A percentile compares a stretch with the other conserved stretches of the same genome.
These are phyloP conservation scores for Chaenocephalus aceratus DNA, from an alignment of 2,113 vertebrate genomes.

Conservation along the genomic window DNA sequence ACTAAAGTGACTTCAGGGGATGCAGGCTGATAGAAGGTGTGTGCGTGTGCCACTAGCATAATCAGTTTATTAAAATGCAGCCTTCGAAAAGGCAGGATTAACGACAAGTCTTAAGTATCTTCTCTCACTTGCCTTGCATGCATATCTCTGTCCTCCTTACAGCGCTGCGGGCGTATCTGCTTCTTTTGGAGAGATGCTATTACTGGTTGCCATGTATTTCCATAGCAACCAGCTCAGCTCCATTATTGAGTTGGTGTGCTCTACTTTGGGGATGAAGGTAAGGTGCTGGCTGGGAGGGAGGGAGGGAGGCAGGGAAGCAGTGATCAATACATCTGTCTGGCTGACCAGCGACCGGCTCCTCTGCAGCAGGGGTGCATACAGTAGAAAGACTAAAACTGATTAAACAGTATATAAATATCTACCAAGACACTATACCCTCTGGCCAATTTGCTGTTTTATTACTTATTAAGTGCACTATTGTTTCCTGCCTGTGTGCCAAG, in stretches of 20 bases:
- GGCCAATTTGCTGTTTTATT: conserved; percentile 64
- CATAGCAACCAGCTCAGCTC: conserved; percentile 97
- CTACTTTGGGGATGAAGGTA: conserved; percentile 98
- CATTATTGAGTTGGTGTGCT: conserved; percentile 96
- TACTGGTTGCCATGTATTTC: conserved; percentile 99
- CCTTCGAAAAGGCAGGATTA: conserved; percentile 48
- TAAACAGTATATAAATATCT: conserved; percentile 47
- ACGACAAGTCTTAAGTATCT: conserved; percentile 36
- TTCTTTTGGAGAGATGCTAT: conserved; percentile 98
- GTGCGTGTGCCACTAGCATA: background rate
- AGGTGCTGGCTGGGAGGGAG: conserved; percentile 60
- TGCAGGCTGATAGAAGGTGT: background rate
- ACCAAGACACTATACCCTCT: conserved; percentile 50
- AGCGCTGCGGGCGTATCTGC: conserved; percentile 98
- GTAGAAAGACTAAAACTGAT: conserved; percentile 38
- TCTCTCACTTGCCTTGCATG: conserved; percentile 30
- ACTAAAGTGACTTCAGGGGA: conserved; percentile 6
- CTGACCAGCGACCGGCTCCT: conserved; percentile 68
- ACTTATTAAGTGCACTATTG: conserved; percentile 72
- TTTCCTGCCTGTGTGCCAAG: conserved; percentile 66
- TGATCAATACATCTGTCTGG: conserved; percentile 60
- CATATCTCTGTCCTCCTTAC: conserved; percentile 50
- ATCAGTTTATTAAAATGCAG: conserved; percentile 55
- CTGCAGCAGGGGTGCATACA: conserved; percentile 42
- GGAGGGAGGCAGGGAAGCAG: conserved; percentile 6